A percentile compares a stretch with the other conserved stretches of the same genome.
Conservation (phyloP, 1,140 invertebrate species). For the Triops longicaudatus region DNA sequence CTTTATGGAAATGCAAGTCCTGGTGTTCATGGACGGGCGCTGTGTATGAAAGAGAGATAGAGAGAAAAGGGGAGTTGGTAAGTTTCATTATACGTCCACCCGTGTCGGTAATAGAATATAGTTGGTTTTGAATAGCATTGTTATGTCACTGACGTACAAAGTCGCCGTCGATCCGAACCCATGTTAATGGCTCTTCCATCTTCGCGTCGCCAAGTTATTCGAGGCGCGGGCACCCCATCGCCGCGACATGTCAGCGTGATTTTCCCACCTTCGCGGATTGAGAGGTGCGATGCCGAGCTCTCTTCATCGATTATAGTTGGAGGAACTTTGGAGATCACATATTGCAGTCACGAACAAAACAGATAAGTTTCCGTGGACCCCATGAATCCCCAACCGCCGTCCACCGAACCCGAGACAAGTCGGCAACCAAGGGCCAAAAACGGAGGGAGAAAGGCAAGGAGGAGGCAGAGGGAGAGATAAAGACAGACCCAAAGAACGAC, state of each 20-base stretch:
- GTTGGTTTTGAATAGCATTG: slow-evolving; percentile 8
- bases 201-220: slow-evolving; percentile 81
- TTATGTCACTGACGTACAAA: slow-evolving; percentile 50
- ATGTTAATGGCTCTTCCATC: slow-evolving; percentile 73
- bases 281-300: slow-evolving; percentile 76
- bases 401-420: neutral
- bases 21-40: slow-evolving; percentile 68
- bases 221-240: slow-evolving; percentile 76
- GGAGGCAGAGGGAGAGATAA: neutral
- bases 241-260: slow-evolving; percentile 74
- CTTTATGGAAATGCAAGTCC: slow-evolving; percentile 68
- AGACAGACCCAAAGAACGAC: neutral
- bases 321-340: slow-evolving; percentile 53
- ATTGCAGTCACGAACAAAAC: slow-evolving; percentile 33
- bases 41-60: slow-evolving; percentile 41
- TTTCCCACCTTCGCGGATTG: slow-evolving; percentile 80
- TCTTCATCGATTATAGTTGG: slow-evolving; percentile 77
- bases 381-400: neutral
- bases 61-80: slow-evolving; percentile 19
- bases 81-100: neutral
- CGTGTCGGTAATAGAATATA: neutral
- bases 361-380: slow-evolving; percentile 29
- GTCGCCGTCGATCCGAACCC: slow-evolving; percentile 57
- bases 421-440: neutral
- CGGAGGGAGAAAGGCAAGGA: neutral